These are phyloP conservation scores for Athene noctua DNA, from an alignment of 2,113 vertebrate species.

Conservation along the genomic window DNA sequence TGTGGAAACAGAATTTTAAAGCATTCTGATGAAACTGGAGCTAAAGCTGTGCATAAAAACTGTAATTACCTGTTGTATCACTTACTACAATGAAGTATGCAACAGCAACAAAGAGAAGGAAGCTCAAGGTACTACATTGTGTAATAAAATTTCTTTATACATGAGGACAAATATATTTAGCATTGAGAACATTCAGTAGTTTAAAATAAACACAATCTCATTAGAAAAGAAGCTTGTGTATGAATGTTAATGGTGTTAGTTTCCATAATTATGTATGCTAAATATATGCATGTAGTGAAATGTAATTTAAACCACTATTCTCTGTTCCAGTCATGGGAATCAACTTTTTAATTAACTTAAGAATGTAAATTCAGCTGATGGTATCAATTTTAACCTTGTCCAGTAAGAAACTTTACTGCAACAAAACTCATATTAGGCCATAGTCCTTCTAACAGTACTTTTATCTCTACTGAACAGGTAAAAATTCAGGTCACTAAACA, in stretches of 20 bases:
- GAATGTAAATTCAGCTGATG: not conserved
- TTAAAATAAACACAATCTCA: not conserved
- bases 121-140: not conserved
- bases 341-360: not conserved
- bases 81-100: rapidly evolving
- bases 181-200: not conserved
- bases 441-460: not conserved
- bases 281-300: not conserved
- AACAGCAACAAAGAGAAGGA: not conserved
- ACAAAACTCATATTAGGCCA: not conserved
- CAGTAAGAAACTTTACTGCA: not conserved
- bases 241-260: not conserved
- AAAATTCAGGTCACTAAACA: not conserved
- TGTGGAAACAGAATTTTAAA: not conserved
- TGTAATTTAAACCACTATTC: not conserved
- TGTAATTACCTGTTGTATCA: not conserved
- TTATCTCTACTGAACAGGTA: not conserved
- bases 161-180: not conserved
- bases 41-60: not conserved
- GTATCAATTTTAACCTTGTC: not conserved
- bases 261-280: not conserved
- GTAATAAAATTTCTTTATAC: not conserved
- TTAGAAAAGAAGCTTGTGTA: not conserved
- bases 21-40: not conserved
- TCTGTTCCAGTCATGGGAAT: not conserved